These are phyloP conservation scores for Hydrochoerus hydrochaeris DNA, from an alignment of 2,113 vertebrate species.

Conservation along the genomic window DNA sequence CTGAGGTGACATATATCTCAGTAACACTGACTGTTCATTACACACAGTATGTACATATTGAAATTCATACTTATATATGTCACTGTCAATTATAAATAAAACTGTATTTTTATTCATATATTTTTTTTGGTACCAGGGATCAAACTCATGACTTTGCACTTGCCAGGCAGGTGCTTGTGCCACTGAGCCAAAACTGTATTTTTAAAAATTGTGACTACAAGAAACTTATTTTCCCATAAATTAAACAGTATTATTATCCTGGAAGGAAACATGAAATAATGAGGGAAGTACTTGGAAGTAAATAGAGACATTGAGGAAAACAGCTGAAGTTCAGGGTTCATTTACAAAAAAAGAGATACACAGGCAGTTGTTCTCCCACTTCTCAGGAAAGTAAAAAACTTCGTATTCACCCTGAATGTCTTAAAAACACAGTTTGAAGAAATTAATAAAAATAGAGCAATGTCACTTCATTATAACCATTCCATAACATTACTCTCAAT, in stretches of 20 bases:
- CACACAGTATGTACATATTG: background rate
- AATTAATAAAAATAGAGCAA: slow-evolving; percentile 39
- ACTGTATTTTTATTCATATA: background rate
- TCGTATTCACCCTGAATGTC: background rate
- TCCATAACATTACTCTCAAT: background rate
- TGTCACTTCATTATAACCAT: slow-evolving; percentile 40
- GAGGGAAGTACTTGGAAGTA: background rate
- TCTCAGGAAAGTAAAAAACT: background rate
- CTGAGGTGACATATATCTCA: background rate
- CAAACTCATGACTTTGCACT: too few relatives aligned
- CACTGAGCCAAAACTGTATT: background rate
- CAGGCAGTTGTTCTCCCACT: background rate
- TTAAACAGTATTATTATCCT: background rate
- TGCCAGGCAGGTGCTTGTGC: too few relatives aligned
- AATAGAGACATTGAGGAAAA: background rate
- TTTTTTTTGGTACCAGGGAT: too few relatives aligned
- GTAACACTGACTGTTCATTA: background rate
- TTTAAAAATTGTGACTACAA: slow-evolving; percentile 21
- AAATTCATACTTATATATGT: background rate
- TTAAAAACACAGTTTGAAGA: slow-evolving; percentile 49
- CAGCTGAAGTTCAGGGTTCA: slow-evolving; percentile 5
- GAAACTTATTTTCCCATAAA: background rate
- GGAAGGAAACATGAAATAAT: background rate
- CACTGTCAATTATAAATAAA: background rate
- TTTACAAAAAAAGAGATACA: background rate